Percentiles rank a stretch among this genome's conserved stretches.
Conservation (phyloP, 2,888 invertebrate genomes). For the Synanthedon vespiformis region DNA sequence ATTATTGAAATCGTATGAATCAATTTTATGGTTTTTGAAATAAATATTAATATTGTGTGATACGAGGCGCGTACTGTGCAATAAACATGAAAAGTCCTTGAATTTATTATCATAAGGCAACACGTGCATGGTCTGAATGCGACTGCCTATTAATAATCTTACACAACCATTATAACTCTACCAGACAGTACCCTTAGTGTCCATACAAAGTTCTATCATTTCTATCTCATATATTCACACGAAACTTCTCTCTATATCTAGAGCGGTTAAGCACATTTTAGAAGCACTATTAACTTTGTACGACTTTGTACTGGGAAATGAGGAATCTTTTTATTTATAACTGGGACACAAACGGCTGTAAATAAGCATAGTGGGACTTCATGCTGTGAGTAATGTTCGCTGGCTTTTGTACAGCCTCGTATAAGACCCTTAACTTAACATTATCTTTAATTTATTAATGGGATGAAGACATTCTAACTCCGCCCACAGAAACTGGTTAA, state of each 20-base stretch:
- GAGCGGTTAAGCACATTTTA: not conserved
- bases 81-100: slow-evolving; percentile 18
- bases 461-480: slow-evolving; percentile 53
- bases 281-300: not conserved
- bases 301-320: slow-evolving; percentile 27
- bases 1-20: not conserved
- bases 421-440: slow-evolving; percentile 39
- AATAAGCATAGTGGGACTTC: slow-evolving; percentile 47
- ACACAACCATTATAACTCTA: slow-evolving; percentile 4
- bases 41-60: not conserved
- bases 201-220: slow-evolving; percentile 9
- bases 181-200: slow-evolving; percentile 29
- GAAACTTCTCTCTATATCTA: not conserved
- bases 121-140: slow-evolving; percentile 20
- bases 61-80: slow-evolving; percentile 1
- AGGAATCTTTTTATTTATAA: slow-evolving; percentile 48
- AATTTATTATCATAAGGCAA: slow-evolving; percentile 25
- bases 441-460: slow-evolving; percentile 52
- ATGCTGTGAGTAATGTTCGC: slow-evolving; percentile 56
- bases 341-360: slow-evolving; percentile 31
- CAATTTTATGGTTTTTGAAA: not conserved
- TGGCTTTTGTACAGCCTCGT: slow-evolving; percentile 27
- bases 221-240: not conserved
- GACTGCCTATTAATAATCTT: slow-evolving; percentile 27
- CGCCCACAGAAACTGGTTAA: slow-evolving; percentile 41